Evolutionary conservation across 2,113 vertebrate genomes (phyloP).

Genomic region (Pampusana beccarii): DNA sequence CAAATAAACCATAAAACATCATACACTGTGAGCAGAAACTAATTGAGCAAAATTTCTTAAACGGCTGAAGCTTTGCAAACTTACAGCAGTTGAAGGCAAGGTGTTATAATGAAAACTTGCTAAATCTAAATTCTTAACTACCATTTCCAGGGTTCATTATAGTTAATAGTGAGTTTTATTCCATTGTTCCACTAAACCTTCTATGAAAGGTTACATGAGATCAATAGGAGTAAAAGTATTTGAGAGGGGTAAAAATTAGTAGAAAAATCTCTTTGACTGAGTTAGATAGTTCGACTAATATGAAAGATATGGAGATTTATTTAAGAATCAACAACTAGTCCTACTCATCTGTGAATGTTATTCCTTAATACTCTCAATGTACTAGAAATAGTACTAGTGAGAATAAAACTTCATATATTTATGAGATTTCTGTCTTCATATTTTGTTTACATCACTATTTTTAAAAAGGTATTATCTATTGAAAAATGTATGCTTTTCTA

Average conservation of each 20-base stretch:
- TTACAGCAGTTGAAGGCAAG: not conserved
- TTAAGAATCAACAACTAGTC: not conserved
- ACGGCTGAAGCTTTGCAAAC: not conserved
- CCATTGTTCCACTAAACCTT: not conserved
- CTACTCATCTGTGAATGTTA: not conserved
- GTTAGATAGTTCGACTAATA: not conserved
- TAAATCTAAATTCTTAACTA: not conserved
- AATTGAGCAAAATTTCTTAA: not conserved
- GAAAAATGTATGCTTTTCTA: constrained; percentile 50
- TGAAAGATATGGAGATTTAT: not conserved
- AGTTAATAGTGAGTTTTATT: not conserved
- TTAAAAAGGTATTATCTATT: not conserved
- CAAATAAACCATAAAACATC: not conserved
- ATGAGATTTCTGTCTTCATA: not conserved
- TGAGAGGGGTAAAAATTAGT: not conserved
- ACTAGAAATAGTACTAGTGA: not conserved
- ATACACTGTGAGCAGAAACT: not conserved
- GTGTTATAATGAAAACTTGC: not conserved
- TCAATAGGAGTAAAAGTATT: not conserved
- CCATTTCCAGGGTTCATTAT: not conserved
- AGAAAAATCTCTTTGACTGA: not conserved
- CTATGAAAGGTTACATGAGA: not conserved
- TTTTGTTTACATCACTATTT: not conserved
- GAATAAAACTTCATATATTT: not conserved
- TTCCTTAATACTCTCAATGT: not conserved